Evolutionary conservation across 2,888 invertebrate genomes (phyloP).

Genomic region (Zhuqinia jingwanae): DNA sequence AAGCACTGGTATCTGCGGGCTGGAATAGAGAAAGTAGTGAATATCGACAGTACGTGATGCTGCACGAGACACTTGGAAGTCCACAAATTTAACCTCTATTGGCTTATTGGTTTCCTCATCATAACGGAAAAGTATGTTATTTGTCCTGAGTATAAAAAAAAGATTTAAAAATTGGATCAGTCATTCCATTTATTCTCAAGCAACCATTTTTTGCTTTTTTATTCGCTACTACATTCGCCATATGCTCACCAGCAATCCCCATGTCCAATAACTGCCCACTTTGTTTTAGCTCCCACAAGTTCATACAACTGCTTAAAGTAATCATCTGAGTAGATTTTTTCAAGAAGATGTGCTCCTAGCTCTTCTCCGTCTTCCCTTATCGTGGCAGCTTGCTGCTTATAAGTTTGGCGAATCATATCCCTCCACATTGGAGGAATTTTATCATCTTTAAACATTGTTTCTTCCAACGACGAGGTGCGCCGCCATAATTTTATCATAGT

Average conservation of each 20-base stretch:
- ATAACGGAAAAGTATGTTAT: slow-evolving; percentile 77
- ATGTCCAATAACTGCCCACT: slow-evolving; percentile 64
- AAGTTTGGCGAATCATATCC: slow-evolving; percentile 32
- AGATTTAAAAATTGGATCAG: slow-evolving; percentile 9
- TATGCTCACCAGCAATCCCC: slow-evolving; percentile 76
- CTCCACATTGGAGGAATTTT: slow-evolving; percentile 52
- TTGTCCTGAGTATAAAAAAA: slow-evolving; percentile 74
- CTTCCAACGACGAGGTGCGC: slow-evolving; percentile 74
- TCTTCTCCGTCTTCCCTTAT: slow-evolving; percentile 49
- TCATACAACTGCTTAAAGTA: slow-evolving; percentile 29
- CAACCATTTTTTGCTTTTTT: neutral
- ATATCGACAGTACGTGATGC: slow-evolving; percentile 74
- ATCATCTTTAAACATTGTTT: slow-evolving; percentile 70
- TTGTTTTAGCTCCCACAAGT: slow-evolving; percentile 41
- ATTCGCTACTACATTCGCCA: slow-evolving; percentile 62
- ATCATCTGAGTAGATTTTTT: slow-evolving; percentile 24
- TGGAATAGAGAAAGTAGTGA: slow-evolving; percentile 77
- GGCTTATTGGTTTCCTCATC: slow-evolving; percentile 70
- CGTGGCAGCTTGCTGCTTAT: slow-evolving; percentile 46
- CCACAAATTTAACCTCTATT: slow-evolving; percentile 75
- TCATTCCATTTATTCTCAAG: neutral
- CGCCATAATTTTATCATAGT: slow-evolving; percentile 69
- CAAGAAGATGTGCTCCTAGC: slow-evolving; percentile 43
- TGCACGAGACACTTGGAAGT: slow-evolving; percentile 77
- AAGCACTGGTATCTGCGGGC: slow-evolving; percentile 52